Evolutionary conservation across 2,797 vertebrate genomes (phyloP).

Genomic region (Sebastiscus tertius): DNA sequence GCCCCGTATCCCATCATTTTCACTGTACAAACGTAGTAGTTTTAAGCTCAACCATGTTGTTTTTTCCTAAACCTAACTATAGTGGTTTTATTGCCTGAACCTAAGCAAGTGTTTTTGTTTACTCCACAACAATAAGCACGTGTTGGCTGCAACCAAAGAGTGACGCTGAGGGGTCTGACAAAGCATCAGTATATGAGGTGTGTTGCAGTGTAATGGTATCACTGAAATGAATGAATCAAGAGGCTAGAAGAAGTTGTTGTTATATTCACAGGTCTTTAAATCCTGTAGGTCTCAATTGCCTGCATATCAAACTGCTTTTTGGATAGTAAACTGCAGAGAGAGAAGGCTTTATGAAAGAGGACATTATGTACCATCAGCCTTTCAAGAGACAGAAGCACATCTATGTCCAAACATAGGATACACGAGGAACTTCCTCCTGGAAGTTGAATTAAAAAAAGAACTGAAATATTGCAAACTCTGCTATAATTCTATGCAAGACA

Average conservation of each 20-base stretch:
- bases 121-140: too few species aligned
- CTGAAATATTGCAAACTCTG: not conserved
- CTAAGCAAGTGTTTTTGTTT: too few species aligned
- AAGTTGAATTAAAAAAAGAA: not conserved
- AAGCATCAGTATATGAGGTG: too few species aligned
- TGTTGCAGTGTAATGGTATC: not conserved
- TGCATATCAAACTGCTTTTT: not conserved
- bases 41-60: too few species aligned
- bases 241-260: not conserved
- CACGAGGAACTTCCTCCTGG: not conserved
- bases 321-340: not conserved
- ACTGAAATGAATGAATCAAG: not conserved
- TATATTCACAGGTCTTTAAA: not conserved
- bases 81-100: too few species aligned
- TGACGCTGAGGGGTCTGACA: too few species aligned
- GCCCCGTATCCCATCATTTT: too few species aligned
- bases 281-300: not conserved
- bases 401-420: too few species aligned
- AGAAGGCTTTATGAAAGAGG: not conserved
- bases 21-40: too few species aligned
- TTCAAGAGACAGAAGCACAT: not conserved
- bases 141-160: too few species aligned
- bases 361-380: not conserved
- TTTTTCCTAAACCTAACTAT: too few species aligned
- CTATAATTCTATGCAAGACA: not conserved